Conservation (phyloP, 2,888 invertebrate genomes). For the Papilio protenor region DNA sequence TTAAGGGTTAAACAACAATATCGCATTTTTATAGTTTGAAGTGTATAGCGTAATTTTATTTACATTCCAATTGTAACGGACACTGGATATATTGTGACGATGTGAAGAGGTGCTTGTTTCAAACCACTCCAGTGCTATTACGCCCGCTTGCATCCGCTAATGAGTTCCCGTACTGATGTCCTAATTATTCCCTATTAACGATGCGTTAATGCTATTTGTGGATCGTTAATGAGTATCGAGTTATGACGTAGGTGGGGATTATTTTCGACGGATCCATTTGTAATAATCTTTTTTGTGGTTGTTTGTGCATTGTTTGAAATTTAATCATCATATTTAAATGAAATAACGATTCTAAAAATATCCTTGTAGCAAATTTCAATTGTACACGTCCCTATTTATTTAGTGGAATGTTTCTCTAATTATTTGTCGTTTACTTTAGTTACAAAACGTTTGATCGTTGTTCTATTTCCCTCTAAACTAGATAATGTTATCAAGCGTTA, state of each 20-base stretch:
- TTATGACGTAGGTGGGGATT: conserved; percentile 16
- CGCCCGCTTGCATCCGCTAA: conserved; percentile 62
- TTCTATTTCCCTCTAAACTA: neutral
- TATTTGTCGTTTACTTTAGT: neutral
- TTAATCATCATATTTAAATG: neutral
- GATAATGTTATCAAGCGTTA: conserved; percentile 30
- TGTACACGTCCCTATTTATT: neutral
- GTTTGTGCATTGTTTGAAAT: neutral
- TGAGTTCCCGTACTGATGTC: conserved; percentile 57
- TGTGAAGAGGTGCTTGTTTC: conserved; percentile 21
- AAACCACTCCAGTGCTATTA: conserved; percentile 51
- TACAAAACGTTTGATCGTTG: conserved; percentile 29
- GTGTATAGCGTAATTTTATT: conserved; percentile 11
- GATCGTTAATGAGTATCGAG: conserved; percentile 43
- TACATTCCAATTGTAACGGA: neutral
- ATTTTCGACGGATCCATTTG: neutral
- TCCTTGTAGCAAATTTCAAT: neutral
- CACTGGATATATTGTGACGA: conserved; percentile 18
- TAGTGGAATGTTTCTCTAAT: neutral
- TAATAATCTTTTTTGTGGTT: neutral
- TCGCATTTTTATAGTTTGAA: neutral
- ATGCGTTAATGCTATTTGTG: conserved; percentile 39
- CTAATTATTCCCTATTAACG: conserved; percentile 61
- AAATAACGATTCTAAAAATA: neutral
- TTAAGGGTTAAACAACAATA: neutral